Percentiles rank a stretch among this genome's conserved stretches.
phyloP scores from a whole-genome alignment of 23 tunicate species.

The Pegea sp. region DNA sequence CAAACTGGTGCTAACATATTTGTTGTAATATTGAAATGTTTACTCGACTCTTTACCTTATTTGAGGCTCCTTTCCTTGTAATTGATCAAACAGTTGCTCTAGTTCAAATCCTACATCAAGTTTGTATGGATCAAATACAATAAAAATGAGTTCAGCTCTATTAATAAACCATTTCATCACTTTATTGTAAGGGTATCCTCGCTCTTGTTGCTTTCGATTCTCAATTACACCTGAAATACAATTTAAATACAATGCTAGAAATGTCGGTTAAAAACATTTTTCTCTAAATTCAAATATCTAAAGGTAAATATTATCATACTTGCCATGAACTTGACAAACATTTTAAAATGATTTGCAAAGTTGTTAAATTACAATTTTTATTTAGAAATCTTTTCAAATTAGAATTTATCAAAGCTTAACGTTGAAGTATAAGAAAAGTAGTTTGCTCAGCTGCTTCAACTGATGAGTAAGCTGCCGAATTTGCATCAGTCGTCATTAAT shows the following conservation, averaged over 20 bases:
- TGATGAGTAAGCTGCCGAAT: no score
- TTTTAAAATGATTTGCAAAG: no score
- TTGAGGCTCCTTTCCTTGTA: constrained; percentile 54
- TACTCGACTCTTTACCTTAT: constrained; percentile 15
- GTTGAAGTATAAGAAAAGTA: no score
- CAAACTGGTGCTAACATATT: no score
- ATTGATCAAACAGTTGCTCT: constrained; percentile 34
- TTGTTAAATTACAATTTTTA: no score
- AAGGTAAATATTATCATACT: neutral
- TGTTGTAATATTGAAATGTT: no score
- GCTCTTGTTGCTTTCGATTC: constrained; percentile 48
- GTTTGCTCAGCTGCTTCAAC: no score
- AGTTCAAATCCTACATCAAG: constrained; percentile 49
- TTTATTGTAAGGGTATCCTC: constrained; percentile 53
- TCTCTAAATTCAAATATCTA: neutral
- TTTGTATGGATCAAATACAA: constrained; percentile 57
- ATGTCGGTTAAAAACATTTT: neutral
- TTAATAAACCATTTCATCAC: constrained; percentile 57
- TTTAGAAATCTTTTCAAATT: no score
- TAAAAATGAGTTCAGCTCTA: constrained; percentile 31
- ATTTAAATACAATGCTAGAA: no score
- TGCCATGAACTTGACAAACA: neutral
- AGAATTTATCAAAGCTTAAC: no score
- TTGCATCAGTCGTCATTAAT: no score
- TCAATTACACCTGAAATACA: constrained; percentile 24